Conservation (phyloP, 2,797 vertebrate genomes). For the Trachops cirrhosus region DNA sequence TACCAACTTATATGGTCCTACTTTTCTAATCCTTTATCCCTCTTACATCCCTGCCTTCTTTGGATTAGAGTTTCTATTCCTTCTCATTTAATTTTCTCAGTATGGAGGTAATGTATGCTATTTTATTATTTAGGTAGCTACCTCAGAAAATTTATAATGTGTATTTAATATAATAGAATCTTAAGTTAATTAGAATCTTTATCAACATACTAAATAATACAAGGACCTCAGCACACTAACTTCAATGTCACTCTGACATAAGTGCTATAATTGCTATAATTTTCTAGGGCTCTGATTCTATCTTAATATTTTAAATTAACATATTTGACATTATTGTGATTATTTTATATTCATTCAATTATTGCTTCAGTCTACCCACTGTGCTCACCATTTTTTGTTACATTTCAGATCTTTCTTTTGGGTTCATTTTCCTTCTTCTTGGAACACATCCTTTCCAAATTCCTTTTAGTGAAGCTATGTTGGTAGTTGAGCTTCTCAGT, state of each 20-base stretch:
- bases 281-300: not conserved
- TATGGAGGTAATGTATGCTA: not conserved
- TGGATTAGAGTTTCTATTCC: not conserved
- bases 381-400: not conserved
- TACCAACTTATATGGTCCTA: not conserved
- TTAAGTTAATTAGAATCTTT: not conserved
- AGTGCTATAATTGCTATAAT: not conserved
- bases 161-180: not conserved
- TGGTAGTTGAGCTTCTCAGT: not conserved
- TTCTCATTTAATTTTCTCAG: not conserved
- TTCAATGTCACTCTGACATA: not conserved
- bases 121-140: not conserved
- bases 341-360: not conserved
- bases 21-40: not conserved
- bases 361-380: not conserved
- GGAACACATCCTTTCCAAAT: not conserved
- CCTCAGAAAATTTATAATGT: not conserved
- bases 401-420: not conserved
- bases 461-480: not conserved
- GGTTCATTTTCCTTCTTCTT: not conserved
- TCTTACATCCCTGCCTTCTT: not conserved
- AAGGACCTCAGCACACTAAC: not conserved
- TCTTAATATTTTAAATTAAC: not conserved
- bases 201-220: not conserved
- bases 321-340: not conserved